phyloP scores from a whole-genome alignment of 1,140 invertebrate species.

The Coenobita brevimanus region DNA sequence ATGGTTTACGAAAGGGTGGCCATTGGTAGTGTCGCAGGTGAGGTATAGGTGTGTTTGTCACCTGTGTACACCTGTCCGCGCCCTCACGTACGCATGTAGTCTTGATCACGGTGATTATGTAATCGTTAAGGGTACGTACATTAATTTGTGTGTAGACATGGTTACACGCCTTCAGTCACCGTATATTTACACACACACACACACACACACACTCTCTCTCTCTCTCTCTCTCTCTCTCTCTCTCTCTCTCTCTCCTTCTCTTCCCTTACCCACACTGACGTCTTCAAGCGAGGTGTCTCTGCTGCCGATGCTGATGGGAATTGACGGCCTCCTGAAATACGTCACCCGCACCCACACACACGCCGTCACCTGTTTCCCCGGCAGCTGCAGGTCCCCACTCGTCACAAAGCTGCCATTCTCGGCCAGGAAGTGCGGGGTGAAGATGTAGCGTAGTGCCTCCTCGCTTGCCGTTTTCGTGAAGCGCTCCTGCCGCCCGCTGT shows the following conservation, averaged over 20 bases:
- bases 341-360: constrained; percentile 38
- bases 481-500: too few species aligned
- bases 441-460: neutral
- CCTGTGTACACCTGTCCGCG: too few species aligned
- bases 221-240: constrained; percentile 16
- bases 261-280: constrained; percentile 42
- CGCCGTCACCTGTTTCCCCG: constrained; percentile 3
- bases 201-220: neutral
- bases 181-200: neutral
- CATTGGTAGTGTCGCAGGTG: too few species aligned
- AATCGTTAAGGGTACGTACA: too few species aligned
- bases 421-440: neutral
- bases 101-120: too few species aligned
- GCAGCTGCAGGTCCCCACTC: neutral
- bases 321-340: constrained; percentile 48
- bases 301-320: constrained; percentile 23
- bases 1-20: too few species aligned
- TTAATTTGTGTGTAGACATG: too few species aligned
- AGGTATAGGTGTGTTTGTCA: too few species aligned
- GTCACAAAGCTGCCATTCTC: constrained; percentile 52
- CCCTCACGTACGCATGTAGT: too few species aligned
- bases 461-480: neutral
- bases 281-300: constrained; percentile 8
- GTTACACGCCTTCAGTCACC: too few species aligned
- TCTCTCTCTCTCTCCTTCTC: neutral